Evolutionary conservation across 2,888 invertebrate species (phyloP).

Genomic region (Acrobasis consociella): DNA sequence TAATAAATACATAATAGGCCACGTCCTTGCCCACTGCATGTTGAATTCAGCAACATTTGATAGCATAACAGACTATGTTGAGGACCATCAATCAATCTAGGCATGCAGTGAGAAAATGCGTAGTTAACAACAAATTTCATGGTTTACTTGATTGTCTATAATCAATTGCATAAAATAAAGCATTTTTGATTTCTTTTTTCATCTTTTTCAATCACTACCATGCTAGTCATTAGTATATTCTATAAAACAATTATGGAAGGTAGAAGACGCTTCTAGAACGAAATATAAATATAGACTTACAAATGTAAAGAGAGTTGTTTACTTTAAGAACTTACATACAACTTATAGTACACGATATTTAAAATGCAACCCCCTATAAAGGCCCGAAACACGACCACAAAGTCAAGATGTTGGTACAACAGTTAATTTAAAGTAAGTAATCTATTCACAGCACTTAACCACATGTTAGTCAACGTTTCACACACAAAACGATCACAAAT

Average conservation of each 20-base stretch:
- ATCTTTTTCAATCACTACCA: constrained; percentile 61
- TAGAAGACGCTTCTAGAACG: constrained; percentile 70
- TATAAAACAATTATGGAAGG: constrained; percentile 79
- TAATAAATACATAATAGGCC: constrained; percentile 67
- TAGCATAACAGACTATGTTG: constrained; percentile 31
- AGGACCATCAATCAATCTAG: constrained; percentile 35
- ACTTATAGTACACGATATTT: constrained; percentile 77
- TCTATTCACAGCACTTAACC: constrained; percentile 83
- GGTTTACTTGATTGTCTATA: constrained; percentile 71
- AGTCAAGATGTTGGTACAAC: constrained; percentile 76
- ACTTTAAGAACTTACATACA: constrained; percentile 75
- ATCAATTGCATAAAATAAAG: constrained; percentile 67
- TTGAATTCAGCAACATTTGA: constrained; percentile 35
- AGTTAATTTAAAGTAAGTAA: constrained; percentile 74
- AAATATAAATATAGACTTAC: constrained; percentile 80
- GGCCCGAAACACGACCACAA: constrained; percentile 64
- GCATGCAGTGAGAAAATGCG: constrained; percentile 62
- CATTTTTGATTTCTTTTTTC: constrained; percentile 65
- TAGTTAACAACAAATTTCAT: constrained; percentile 63
- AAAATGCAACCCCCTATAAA: constrained; percentile 75
- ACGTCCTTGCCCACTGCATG: constrained; percentile 61
- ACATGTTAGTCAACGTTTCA: constrained; percentile 77
- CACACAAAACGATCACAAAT: constrained; percentile 72
- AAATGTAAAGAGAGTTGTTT: constrained; percentile 80
- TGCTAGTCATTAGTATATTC: constrained; percentile 71